Evolutionary conservation across 2,113 vertebrate species (phyloP), one percentile per base, ranked within the genome.

Genomic region (Melozone crissalis): DNA sequence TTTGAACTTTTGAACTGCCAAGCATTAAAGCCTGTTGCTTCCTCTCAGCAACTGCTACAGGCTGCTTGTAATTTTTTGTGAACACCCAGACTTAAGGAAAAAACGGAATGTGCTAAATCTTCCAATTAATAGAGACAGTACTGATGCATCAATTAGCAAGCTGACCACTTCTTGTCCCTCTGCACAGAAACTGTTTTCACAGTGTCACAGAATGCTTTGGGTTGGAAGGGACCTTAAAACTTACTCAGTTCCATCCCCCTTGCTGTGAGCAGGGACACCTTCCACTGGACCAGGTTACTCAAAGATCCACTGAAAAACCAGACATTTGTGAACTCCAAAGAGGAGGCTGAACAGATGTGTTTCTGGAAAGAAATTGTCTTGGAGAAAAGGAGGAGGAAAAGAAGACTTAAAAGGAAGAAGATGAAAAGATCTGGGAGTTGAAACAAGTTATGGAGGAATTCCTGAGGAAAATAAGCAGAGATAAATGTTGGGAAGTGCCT

Each of bases 1-100:
- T 88, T 20, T 93, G 65, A 94, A 89, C 89, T 95, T 89, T 55
- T 90, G 87, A 95, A 87, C 88, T 59, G 22, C 20, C 23, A 43
- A 39, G 11, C 37, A 46, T 58, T 91, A 75, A 89, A 85, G 28
- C 62, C n/a, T 27, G 27, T 28, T 79, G 31, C 31, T 93, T 85
- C 33, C 28, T 66, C 35, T 66, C 58, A 49, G 35, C 23, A 74
- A 46, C 16, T 39, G 22, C 62, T 85, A 21, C 58, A 54, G 46
- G 10, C 71, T 80, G 18, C 22, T 10, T 63, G 59, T 46, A 80
- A 62, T 83, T 63, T 87, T 75, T 41, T 87, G 17, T 54, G 59
- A 85, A 84, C 7, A 37, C 9, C 22, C 83, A 37, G 41, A 18
- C 37, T 82, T 67, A 51, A 55, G 14, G 18, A 76, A 78, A 27